A percentile compares a stretch with the other conserved stretches of the same genome.
These are phyloP conservation scores for Molossus molossus DNA, from an alignment of 2,797 vertebrate genomes.

Conservation along the genomic window DNA sequence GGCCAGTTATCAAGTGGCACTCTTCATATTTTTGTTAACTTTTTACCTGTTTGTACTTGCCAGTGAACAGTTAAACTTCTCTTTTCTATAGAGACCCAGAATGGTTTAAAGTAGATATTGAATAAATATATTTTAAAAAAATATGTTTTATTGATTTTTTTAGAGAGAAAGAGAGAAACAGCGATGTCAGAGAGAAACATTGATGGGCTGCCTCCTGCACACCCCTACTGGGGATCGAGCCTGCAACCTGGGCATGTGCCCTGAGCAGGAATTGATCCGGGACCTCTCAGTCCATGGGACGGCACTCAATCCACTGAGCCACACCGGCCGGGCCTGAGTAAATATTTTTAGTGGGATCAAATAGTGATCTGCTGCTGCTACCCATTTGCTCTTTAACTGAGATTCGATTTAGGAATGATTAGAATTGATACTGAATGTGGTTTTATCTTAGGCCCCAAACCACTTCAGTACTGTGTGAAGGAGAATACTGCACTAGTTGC, in stretches of 20 bases:
- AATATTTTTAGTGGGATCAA: slow-evolving; percentile 56
- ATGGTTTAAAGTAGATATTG: slow-evolving; percentile 38
- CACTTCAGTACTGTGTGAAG: neutral
- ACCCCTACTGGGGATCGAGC: too few relatives aligned
- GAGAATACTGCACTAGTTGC: neutral
- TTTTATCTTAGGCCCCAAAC: neutral
- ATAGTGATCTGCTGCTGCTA: neutral
- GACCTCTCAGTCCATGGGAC: too few relatives aligned
- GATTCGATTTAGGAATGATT: slow-evolving; percentile 45
- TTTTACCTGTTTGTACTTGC: neutral
- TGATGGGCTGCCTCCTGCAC: too few relatives aligned
- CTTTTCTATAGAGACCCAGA: neutral
- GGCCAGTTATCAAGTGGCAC: neutral
- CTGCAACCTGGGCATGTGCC: too few relatives aligned
- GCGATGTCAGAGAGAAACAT: too few relatives aligned
- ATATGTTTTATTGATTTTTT: too few relatives aligned
- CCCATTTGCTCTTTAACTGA: slow-evolving; percentile 61
- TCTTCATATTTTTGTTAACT: neutral
- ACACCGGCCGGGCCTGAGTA: neutral
- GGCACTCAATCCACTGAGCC: too few relatives aligned
- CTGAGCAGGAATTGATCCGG: too few relatives aligned
- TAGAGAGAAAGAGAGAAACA: too few relatives aligned
- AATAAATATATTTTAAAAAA: slow-evolving; percentile 14
- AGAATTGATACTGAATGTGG: neutral
- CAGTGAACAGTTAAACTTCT: neutral